phyloP scores from a whole-genome alignment of 2,797 vertebrate species.

The Setipinna tenuifilis region DNA sequence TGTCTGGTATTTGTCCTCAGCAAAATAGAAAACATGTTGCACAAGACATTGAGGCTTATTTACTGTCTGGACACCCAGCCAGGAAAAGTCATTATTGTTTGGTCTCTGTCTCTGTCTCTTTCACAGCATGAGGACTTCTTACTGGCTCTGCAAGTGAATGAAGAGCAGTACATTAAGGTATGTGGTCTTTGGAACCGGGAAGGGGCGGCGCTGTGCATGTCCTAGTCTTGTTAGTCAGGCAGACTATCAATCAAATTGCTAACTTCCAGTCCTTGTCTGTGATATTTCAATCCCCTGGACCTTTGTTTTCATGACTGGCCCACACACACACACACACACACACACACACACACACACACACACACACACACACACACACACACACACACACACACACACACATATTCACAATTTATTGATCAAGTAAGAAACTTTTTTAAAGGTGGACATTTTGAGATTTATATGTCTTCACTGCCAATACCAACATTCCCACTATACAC shows the following conservation, averaged over 20 bases:
- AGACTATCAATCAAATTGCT: not conserved
- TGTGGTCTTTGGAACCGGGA: not conserved
- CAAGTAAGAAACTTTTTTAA: not conserved
- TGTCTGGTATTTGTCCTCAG: not conserved
- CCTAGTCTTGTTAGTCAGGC: not conserved
- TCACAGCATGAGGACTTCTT: conserved; percentile 94
- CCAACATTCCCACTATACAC: not conserved
- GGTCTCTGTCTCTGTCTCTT: conserved; percentile 23
- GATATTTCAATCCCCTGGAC: no score
- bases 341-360: not conserved
- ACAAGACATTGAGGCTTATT: not conserved
- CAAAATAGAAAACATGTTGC: conserved; percentile 12
- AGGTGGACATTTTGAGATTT: not conserved
- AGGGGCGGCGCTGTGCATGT: not conserved
- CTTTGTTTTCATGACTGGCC: not conserved
- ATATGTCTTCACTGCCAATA: not conserved
- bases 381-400: conserved; percentile 3
- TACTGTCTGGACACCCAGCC: not conserved
- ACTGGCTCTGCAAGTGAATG: conserved; percentile 94
- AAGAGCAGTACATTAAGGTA: conserved; percentile 97
- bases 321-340: not conserved
- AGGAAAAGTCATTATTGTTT: conserved; percentile 13
- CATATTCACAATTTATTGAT: not conserved
- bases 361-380: no score
- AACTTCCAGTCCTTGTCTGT: not conserved